A percentile compares a stretch with the other conserved stretches of the same genome.
Conservation (phyloP, 1,140 invertebrate species). For the Lepidurus arcticus region DNA sequence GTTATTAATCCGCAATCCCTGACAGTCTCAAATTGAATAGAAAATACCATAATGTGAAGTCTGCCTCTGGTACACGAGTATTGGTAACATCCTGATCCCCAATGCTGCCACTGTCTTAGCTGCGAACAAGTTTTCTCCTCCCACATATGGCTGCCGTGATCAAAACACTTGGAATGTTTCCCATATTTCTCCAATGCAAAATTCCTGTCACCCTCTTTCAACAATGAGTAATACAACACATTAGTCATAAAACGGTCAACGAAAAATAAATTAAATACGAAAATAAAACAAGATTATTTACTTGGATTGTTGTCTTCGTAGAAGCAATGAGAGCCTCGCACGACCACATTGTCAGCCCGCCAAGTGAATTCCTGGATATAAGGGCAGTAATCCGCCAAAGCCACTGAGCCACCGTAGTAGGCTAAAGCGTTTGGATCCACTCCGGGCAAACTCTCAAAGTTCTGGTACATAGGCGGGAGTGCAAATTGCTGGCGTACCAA, state of each 20-base stretch:
- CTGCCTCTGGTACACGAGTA: slow-evolving; percentile 70
- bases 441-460: slow-evolving; percentile 73
- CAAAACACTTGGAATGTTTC: slow-evolving; percentile 76
- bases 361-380: slow-evolving; percentile 97
- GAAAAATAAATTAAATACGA: slow-evolving; percentile 25
- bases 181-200: slow-evolving; percentile 90
- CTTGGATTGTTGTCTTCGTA: slow-evolving; percentile 86
- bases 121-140: slow-evolving; percentile 79
- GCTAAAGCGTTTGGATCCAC: slow-evolving; percentile 49
- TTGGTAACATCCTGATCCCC: slow-evolving; percentile 91
- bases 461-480: slow-evolving; percentile 66
- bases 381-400: slow-evolving; percentile 94
- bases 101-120: slow-evolving; percentile 87
- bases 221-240: not conserved
- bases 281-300: slow-evolving; percentile 47
- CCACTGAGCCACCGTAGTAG: slow-evolving; percentile 80
- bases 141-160: slow-evolving; percentile 80
- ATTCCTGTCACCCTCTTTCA: slow-evolving; percentile 74
- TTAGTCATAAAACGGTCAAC: not conserved
- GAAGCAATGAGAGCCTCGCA: slow-evolving; percentile 83
- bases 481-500: slow-evolving; percentile 72
- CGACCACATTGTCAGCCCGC: slow-evolving; percentile 76
- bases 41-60: slow-evolving; percentile 63
- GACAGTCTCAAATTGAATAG: not conserved
- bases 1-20: slow-evolving; percentile 12